Evolutionary conservation across 2,888 invertebrate species (phyloP), one percentile per base, ranked within the genome.

Genomic region (Cosmopolites sordidus): DNA sequence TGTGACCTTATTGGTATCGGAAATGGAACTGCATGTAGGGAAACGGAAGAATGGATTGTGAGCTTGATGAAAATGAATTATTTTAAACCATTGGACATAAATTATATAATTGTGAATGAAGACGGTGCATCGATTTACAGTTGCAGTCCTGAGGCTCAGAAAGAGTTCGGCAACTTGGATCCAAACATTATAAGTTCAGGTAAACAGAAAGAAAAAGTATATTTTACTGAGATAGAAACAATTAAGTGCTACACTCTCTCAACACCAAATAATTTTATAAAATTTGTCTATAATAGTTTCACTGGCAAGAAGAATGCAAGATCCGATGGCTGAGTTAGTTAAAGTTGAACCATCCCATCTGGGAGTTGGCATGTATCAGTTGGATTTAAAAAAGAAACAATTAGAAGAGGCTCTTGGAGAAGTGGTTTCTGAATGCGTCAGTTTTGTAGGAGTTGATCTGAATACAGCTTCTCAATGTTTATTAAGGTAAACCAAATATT

Each of bases 311-410:
- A 79, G 95, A 66, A 78, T 95, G 0, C 86, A 93, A 69, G 94
- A 96, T 75, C 96, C 96, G 0, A 75, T 96, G 54, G 87, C 89
- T 38, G 96, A 96, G 73, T 79, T 92, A 54, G 92, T 96, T 0
- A 96, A 96, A 78, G 86, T 96, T 9, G 94, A 95, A 57, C 94
- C 95, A 0, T 87, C 89, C 65, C 90, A 93, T 75, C 78, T 96
- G 57, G 95, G 95, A 0, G 88, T 96, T 2, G 96, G 96, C n/a
- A 87, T 94, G 85, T 96, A 96, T 70, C 89, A 96, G 73, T 93
- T 94, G 67, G 95, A 96, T 68, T 78, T 95, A 16, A 84, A 89
- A 6, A 84, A 89, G 59, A 89, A 87, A 64, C 81, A 83, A 69
- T 72, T 96, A 1, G 82, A 81, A 9, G 76, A 82, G 2, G 83